phyloP scores from a whole-genome alignment of 2,113 vertebrate species.

The Malurus alboscapulatus region DNA sequence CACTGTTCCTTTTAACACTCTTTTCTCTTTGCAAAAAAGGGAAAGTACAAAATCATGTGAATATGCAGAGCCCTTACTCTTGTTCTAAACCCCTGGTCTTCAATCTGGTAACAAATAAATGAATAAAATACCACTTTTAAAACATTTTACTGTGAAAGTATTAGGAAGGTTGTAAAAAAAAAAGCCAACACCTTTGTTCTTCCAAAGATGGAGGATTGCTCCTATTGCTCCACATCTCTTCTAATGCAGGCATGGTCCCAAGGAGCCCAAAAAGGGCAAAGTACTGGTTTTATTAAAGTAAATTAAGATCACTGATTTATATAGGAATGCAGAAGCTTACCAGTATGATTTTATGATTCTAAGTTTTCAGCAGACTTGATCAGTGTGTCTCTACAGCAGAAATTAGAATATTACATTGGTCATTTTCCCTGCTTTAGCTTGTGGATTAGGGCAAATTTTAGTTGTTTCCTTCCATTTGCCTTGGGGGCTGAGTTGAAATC shows the following conservation, averaged over 20 bases:
- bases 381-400: background rate
- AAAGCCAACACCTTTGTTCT: background rate
- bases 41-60: background rate
- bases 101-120: background rate
- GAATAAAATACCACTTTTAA: background rate
- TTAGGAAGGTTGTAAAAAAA: background rate
- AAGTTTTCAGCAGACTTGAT: background rate
- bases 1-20: background rate
- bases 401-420: rapidly evolving
- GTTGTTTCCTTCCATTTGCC: background rate
- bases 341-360: background rate
- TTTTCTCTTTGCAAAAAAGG: background rate
- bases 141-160: background rate
- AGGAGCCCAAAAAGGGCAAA: background rate
- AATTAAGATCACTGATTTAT: background rate
- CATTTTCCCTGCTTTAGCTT: background rate
- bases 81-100: background rate
- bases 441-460: background rate
- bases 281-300: background rate
- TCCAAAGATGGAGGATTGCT: background rate
- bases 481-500: background rate
- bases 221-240: background rate
- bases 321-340: background rate
- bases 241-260: background rate
- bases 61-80: background rate